These are phyloP conservation scores for Meloidogyne chitwoodi DNA, from an alignment of 1,140 invertebrate species.

Conservation along the genomic window DNA sequence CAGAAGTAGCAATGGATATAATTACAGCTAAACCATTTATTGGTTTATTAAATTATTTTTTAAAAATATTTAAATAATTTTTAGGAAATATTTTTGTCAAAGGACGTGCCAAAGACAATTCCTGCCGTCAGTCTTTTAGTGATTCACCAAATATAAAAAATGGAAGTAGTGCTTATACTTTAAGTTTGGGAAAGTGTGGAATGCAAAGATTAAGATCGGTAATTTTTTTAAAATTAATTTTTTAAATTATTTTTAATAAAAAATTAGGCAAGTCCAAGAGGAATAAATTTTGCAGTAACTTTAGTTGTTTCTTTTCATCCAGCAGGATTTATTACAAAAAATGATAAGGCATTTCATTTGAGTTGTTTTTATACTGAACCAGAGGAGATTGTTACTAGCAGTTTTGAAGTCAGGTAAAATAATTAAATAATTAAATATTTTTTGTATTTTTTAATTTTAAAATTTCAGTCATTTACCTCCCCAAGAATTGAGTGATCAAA, in stretches of 20 bases:
- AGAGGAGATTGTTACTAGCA: conserved; percentile 55
- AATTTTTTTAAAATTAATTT: not conserved
- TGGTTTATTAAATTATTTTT: conserved; percentile 35
- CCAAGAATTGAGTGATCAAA: conserved; percentile 50
- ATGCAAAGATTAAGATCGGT: conserved; percentile 57
- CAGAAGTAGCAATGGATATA: conserved; percentile 52
- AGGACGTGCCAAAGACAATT: conserved; percentile 52
- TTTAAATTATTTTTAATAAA: conserved; percentile 9
- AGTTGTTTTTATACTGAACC: conserved; percentile 58
- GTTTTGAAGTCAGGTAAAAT: conserved; percentile 51
- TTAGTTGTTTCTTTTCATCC: conserved; percentile 57
- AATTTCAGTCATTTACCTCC: conserved; percentile 53
- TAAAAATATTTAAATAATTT: not conserved
- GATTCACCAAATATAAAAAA: conserved; percentile 30
- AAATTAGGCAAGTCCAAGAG: conserved; percentile 52
- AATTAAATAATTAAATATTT: not conserved
- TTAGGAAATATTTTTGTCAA: conserved; percentile 36
- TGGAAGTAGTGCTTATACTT: conserved; percentile 46
- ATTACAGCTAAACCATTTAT: conserved; percentile 54
- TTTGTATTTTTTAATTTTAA: not conserved
- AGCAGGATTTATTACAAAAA: conserved; percentile 56
- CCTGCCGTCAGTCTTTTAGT: conserved; percentile 51
- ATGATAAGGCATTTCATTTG: conserved; percentile 55
- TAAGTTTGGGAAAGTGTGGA: conserved; percentile 52
- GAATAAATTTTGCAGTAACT: conserved; percentile 54